Base-by-base conservation (phyloP, 2,113 vertebrate genomes). In the Shinisaurus crocodilurus region DNA sequence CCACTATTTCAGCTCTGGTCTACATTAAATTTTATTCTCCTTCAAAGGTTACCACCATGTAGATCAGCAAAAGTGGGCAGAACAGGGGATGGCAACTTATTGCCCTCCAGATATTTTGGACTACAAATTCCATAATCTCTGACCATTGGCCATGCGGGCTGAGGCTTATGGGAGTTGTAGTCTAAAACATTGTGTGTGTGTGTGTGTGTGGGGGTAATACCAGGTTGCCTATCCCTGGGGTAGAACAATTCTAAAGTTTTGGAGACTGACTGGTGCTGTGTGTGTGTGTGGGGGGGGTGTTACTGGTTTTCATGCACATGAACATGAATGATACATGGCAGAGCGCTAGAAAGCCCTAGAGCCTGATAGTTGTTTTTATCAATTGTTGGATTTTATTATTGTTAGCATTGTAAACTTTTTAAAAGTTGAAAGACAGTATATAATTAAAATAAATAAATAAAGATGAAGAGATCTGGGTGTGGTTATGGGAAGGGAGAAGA, bases 21-120 rank as follows among this genome's bases (percentile, higher is more conserved):
- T 91, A 70, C 70, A 63, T 88, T 86, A 91, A 91, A 89, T 43
- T 32, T 29, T 40, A 20, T 34, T 50, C 50, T 80, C 5, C 85
- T 93, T 92, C 76, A 60, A 40, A 92, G 54, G 57, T 23, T 88
- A 1, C 0, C 15, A 1, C 0, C 15, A 69, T 23, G 1, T 85
- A 9, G 60, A 70, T 67, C 84, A 90, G 88, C 27, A 48, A 90
- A 40, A 43, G 34, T 12, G 9, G 27, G n/a, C 29, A 87, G 0
- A 16, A 90, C n/a, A 77, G 15, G 25, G 12, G 12, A 15, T 63
- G 60, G 60, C 60, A 63, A 63, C 60, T 10, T 23, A 63, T 63
- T 23, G 60, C 20, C 16, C 60, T 63, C 60, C 20, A 23, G 60
- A 63, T 63, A 12, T 20, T 23, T 63, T 63, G 60, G 60, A 63